Conservation (phyloP, 1,140 invertebrate species). For the Drosophila nikananu region DNA sequence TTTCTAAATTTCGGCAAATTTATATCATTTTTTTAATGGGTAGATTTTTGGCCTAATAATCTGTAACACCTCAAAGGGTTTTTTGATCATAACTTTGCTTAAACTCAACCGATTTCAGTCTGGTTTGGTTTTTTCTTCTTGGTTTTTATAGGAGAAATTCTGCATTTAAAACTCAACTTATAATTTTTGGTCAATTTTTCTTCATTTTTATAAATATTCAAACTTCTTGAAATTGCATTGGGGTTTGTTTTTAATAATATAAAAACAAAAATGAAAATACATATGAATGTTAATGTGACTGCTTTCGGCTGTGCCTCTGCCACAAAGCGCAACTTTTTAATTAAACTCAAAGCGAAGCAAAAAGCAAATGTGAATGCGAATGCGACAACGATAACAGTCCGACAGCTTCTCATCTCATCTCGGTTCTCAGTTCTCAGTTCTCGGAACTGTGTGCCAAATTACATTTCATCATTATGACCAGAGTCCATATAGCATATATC, state of each 20-base stretch:
- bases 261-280: constrained; percentile 46
- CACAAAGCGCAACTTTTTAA: constrained; percentile 79
- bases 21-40: too few species aligned
- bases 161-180: too few species aligned
- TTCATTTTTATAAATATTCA: background rate
- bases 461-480: constrained; percentile 73
- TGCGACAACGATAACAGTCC: constrained; percentile 51
- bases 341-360: constrained; percentile 70
- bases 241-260: constrained; percentile 61
- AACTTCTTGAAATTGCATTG: background rate
- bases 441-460: constrained; percentile 69
- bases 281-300: constrained; percentile 38
- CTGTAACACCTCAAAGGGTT: too few species aligned
- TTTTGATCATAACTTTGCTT: too few species aligned
- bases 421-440: constrained; percentile 19
- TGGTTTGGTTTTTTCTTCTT: too few species aligned
- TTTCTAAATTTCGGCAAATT: too few species aligned
- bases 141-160: too few species aligned
- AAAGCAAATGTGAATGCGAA: constrained; percentile 23
- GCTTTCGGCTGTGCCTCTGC: constrained; percentile 57
- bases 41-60: too few species aligned
- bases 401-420: constrained; percentile 47
- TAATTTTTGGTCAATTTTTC: too few species aligned
- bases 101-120: too few species aligned
- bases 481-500: constrained; percentile 29